Conservation (phyloP, 2,797 vertebrate genomes). For the Diplodus sargus region DNA sequence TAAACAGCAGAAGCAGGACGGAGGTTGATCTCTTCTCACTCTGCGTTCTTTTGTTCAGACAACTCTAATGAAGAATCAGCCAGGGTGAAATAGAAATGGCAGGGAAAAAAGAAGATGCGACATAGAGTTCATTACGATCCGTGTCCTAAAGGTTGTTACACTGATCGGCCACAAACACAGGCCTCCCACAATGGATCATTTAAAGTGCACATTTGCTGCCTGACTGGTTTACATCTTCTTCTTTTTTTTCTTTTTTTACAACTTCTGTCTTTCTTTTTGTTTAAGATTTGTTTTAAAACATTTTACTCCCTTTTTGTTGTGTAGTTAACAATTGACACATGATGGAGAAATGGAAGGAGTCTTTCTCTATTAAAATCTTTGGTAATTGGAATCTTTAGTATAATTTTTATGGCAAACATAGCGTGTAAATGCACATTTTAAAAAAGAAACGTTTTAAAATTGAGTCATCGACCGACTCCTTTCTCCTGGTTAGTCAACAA, state of each 20-base stretch:
- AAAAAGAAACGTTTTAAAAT: too few relatives aligned
- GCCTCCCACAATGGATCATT: constrained; percentile 54
- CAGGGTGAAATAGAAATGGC: constrained; percentile 63
- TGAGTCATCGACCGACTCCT: too few relatives aligned
- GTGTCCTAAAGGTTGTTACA: constrained; percentile 47
- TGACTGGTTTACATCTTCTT: constrained; percentile 44
- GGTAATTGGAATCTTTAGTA: neutral
- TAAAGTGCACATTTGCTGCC: constrained; percentile 49
- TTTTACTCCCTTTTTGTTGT: constrained; percentile 2
- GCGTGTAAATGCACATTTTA: too few relatives aligned
- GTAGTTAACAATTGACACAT: neutral
- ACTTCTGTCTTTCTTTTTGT: constrained; percentile 16
- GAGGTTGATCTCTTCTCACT: constrained; percentile 51
- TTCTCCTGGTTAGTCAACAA: too few relatives aligned
- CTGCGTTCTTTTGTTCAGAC: constrained; percentile 45
- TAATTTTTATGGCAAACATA: too few relatives aligned
- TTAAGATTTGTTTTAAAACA: constrained; percentile 27
- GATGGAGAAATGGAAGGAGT: too few relatives aligned
- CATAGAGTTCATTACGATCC: constrained; percentile 52
- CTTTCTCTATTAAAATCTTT: too few relatives aligned
- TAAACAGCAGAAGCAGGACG: constrained; percentile 62
- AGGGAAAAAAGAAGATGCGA: constrained; percentile 43
- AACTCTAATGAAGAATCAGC: constrained; percentile 67
- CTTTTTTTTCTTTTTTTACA: constrained; percentile 1
- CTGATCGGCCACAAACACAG: constrained; percentile 43